Evolutionary conservation across 1,140 invertebrate species (phyloP).

Genomic region (Acromyrmex echinatior): DNA sequence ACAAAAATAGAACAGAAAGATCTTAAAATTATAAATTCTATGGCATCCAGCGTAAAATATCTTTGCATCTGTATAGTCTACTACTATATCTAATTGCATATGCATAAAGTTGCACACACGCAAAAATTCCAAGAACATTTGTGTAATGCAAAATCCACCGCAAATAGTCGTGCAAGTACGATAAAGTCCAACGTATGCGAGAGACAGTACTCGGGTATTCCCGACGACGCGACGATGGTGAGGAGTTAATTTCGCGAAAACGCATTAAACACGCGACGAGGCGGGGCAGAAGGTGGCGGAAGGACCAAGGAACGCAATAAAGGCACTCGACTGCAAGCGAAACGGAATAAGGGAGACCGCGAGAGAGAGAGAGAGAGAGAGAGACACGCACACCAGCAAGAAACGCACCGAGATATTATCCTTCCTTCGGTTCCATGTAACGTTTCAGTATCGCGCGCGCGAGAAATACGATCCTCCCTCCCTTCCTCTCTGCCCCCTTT

Average conservation of each 20-base stretch:
- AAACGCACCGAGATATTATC: constrained; percentile 56
- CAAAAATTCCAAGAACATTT: constrained; percentile 43
- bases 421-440: constrained; percentile 10
- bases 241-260: constrained; percentile 59
- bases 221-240: constrained; percentile 1
- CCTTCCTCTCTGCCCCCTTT: neutral
- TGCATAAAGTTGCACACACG: neutral
- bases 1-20: neutral
- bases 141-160: constrained; percentile 1
- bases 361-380: neutral
- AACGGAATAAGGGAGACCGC: constrained; percentile 1
- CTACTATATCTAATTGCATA: neutral
- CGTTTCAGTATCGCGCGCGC: constrained; percentile 7
- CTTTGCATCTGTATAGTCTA: neutral
- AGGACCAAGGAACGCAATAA: constrained; percentile 59
- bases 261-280: constrained; percentile 32
- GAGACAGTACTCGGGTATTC: constrained; percentile 31
- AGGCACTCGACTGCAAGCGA: constrained; percentile 37
- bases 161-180: neutral
- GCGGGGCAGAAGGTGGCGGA: constrained; percentile 1
- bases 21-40: neutral
- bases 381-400: constrained; percentile 8
- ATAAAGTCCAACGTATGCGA: neutral
- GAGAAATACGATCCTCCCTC: constrained; percentile 7
- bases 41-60: neutral